Evolutionary conservation across 2,113 vertebrate species (phyloP).

Genomic region (Aramus guarauna): DNA sequence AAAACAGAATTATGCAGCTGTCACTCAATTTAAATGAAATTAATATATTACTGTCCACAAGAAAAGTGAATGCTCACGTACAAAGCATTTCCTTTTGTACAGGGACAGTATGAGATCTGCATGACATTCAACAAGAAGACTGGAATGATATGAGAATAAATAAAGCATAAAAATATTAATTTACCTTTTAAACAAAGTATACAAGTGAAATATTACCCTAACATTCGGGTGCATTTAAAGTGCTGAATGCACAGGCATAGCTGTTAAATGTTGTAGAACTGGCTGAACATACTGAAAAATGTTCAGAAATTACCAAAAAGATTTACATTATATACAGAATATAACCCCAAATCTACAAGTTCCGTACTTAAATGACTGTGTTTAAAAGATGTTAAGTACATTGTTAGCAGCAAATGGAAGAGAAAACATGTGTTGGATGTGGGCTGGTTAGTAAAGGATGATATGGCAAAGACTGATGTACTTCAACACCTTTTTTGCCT

Average conservation of each 20-base stretch:
- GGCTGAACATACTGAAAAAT: not conserved
- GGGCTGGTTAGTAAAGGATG: not conserved
- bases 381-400: not conserved
- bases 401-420: not conserved
- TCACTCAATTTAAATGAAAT: constrained; percentile 37
- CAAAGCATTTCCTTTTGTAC: not conserved
- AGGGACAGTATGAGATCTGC: not conserved
- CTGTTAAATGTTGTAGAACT: not conserved
- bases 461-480: rapidly evolving
- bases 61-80: not conserved
- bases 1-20: constrained; percentile 15
- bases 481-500: not conserved
- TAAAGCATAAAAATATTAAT: not conserved
- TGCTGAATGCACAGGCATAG: not conserved
- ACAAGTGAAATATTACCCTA: not conserved
- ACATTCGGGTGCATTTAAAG: not conserved
- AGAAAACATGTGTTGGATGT: not conserved
- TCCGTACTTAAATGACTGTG: not conserved
- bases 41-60: not conserved
- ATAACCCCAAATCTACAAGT: not conserved
- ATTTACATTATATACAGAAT: not conserved
- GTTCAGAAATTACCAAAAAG: not conserved
- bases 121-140: not conserved
- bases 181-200: not conserved
- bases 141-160: not conserved